Evolutionary conservation across 2,113 vertebrate species (phyloP).

Genomic region (Esox niger): DNA sequence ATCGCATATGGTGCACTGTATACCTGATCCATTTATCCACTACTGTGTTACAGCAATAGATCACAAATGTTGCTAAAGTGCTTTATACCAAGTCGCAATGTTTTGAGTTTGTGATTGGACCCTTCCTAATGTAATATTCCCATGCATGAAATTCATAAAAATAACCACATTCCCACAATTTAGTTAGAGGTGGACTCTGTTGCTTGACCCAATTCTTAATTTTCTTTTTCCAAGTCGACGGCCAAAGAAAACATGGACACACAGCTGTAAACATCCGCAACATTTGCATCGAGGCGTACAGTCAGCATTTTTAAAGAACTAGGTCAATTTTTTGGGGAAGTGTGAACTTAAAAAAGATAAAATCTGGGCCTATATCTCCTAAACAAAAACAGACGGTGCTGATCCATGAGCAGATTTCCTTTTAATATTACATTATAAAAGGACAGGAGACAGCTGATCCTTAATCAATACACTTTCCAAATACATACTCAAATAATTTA

Average conservation of each 20-base stretch:
- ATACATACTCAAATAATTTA: no score
- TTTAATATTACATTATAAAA: no score
- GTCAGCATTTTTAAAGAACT: not conserved
- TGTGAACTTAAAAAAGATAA: not conserved
- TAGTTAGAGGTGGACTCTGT: not conserved
- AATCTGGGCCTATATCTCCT: not conserved
- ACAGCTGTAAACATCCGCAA: slow-evolving; percentile 10
- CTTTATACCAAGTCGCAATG: no score
- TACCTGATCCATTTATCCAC: no score
- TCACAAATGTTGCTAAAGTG: no score
- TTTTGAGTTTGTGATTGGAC: not conserved
- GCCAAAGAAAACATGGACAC: slow-evolving; percentile 21
- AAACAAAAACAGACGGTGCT: not conserved
- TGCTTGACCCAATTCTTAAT: slow-evolving; percentile 4
- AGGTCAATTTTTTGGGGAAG: not conserved
- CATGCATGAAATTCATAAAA: not conserved
- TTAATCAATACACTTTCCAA: no score
- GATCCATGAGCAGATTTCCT: not conserved
- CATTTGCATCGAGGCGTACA: slow-evolving; percentile 15
- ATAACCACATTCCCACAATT: slow-evolving; percentile 11
- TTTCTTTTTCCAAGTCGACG: slow-evolving; percentile 3
- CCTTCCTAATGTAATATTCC: not conserved
- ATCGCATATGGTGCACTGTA: no score
- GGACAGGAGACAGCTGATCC: no score
- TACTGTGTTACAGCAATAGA: no score